Conservation (phyloP, 2,797 vertebrate species). For the Decapterus maruadsi region DNA sequence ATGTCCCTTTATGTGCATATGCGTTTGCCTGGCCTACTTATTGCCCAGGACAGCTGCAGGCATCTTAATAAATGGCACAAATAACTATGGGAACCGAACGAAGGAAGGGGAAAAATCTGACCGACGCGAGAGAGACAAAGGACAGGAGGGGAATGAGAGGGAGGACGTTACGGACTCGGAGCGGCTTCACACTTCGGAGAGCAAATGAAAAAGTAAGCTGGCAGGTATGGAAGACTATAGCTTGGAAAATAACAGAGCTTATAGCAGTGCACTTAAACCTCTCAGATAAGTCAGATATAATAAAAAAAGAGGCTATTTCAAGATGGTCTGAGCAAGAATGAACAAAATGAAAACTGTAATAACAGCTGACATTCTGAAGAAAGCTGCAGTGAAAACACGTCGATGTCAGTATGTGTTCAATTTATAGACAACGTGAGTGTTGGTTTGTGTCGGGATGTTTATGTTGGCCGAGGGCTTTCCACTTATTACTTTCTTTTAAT, state of each 20-base stretch:
- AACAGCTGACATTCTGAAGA: not conserved
- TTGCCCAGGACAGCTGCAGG: slow-evolving; percentile 66
- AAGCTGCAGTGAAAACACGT: not conserved
- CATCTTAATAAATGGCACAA: slow-evolving; percentile 58
- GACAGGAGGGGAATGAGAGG: not conserved
- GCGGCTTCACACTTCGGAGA: not conserved
- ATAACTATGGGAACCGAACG: slow-evolving; percentile 26
- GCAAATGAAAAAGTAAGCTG: slow-evolving; percentile 1
- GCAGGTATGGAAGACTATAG: slow-evolving; percentile 3
- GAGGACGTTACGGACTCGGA: not conserved
- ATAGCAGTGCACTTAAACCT: not conserved
- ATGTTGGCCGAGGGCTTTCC: slow-evolving; percentile 27
- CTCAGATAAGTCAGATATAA: slow-evolving; percentile 14
- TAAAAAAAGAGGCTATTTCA: not conserved
- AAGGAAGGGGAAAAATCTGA: slow-evolving; percentile 25
- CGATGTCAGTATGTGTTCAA: slow-evolving; percentile 24
- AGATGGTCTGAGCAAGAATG: slow-evolving; percentile 2
- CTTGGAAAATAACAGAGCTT: not conserved
- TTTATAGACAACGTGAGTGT: slow-evolving; percentile 15
- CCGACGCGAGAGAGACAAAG: slow-evolving; percentile 25
- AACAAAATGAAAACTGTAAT: not conserved
- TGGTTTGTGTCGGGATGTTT: slow-evolving; percentile 33
- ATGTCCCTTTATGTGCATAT: slow-evolving; percentile 26
- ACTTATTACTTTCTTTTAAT: slow-evolving; percentile 34
- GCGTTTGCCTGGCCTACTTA: slow-evolving; percentile 73